A percentile compares a stretch with the other conserved stretches of the same genome.
These are phyloP conservation scores for Etheostoma cragini DNA, from an alignment of 2,113 vertebrate species.

Conservation along the genomic window DNA sequence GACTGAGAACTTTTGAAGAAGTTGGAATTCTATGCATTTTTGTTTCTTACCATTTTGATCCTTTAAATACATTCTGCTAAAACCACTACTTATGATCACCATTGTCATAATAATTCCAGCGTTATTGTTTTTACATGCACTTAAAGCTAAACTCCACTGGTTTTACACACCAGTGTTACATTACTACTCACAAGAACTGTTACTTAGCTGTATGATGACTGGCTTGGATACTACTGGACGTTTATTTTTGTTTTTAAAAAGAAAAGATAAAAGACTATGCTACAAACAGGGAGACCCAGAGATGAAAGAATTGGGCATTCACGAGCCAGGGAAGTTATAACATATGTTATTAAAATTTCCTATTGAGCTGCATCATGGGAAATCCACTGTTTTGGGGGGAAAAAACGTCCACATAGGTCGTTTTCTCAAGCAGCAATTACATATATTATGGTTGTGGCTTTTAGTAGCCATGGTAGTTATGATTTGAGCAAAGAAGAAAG, in stretches of 20 bases:
- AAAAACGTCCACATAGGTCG: too few species aligned
- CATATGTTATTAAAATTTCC: not conserved
- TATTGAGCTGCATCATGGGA: not conserved
- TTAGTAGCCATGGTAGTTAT: too few species aligned
- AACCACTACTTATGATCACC: not conserved
- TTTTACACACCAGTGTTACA: not conserved
- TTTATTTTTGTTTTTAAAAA: too few species aligned
- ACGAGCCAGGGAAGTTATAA: too few species aligned
- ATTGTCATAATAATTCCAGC: not conserved
- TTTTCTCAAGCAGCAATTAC: too few species aligned
- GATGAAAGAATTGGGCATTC: too few species aligned
- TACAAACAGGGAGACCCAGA: not conserved
- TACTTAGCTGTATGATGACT: not conserved
- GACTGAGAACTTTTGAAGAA: not conserved
- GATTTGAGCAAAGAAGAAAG: too few species aligned
- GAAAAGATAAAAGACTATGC: not conserved
- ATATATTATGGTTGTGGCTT: too few species aligned
- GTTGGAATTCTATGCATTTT: not conserved
- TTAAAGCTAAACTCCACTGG: not conserved
- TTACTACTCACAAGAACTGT: not conserved
- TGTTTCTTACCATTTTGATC: not conserved
- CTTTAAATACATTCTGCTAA: not conserved
- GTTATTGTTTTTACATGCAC: not conserved
- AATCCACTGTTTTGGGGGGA: not conserved
- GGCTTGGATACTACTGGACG: not conserved